Evolutionary conservation across 2,888 invertebrate species (phyloP).

Genomic region (Leptopilina myrica): DNA sequence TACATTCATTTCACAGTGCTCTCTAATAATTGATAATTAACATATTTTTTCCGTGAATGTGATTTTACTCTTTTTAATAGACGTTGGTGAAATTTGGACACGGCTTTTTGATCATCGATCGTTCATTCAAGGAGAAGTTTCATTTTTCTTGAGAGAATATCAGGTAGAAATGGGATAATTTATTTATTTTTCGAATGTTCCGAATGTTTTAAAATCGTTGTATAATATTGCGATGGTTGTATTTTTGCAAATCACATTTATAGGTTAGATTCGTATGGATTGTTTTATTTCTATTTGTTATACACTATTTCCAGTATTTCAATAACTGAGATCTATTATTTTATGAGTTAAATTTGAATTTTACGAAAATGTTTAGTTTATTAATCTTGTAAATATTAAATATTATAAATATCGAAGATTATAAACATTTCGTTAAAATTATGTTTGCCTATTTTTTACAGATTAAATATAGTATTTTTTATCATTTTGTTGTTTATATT

Average conservation of each 20-base stretch:
- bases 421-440: too few species aligned
- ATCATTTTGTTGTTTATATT: too few species aligned
- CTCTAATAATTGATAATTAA: conserved; percentile 15
- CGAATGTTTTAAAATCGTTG: background rate
- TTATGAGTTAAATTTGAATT: too few species aligned
- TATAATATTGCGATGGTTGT: too few species aligned
- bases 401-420: too few species aligned
- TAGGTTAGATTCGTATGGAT: background rate
- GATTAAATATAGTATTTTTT: too few species aligned
- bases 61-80: conserved; percentile 76
- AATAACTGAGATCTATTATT: too few species aligned
- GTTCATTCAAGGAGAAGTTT: conserved; percentile 91
- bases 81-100: conserved; percentile 89
- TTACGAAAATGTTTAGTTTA: too few species aligned
- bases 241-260: background rate
- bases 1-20: conserved; percentile 28
- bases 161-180: conserved; percentile 81
- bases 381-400: too few species aligned
- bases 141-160: conserved; percentile 89
- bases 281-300: background rate
- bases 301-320: too few species aligned
- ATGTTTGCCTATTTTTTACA: too few species aligned
- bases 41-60: conserved; percentile 36
- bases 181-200: background rate
- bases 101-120: conserved; percentile 92